Evolutionary conservation across 2,797 vertebrate species (phyloP), one percentile per base, ranked within the genome.

Genomic region (Anas flavirostris): DNA sequence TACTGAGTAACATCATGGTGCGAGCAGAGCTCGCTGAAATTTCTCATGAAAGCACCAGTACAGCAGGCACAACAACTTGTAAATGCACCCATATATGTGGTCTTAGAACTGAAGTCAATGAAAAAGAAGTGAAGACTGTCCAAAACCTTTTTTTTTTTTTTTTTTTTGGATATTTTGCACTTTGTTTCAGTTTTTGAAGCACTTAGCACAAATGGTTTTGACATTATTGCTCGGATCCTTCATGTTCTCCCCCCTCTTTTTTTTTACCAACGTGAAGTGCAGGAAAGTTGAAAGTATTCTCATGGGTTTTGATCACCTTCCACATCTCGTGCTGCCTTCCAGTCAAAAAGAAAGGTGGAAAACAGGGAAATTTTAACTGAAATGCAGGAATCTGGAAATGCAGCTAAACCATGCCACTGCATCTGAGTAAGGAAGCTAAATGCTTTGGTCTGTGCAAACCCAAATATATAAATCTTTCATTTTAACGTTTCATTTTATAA

Each of bases 381-480:
- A 91, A 94, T 91, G 79, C 12, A 67, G 46, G 63, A 82, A 15
- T 7, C 16, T 86, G 64, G 60, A 94, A 91, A 14, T 33, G 48
- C 31, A 93, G 63, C 70, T 90, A 89, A 92, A 77, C 63, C 59
- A 77, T 0, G 3, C 82, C 44, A 90, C 68, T 68, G 28, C 43
- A 82, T n/a, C 15, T 58, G 66, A 74, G 31, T 28, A 80, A 74
- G 83, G 28, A 86, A 96, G 74, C n/a, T 56, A 74, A 88, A 72
- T 43, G 12, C 64, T 74, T 26, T 68, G 35, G 16, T 59, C 86
- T 85, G 29, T 29, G 74, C 86, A 90, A 96, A 86, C 56, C 56
- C 84, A 91, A 93, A 86, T 59, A 82, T 6, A 90, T 77, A 86
- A 77, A 93, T 91, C 44, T 84, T 83, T 81, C 43, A 41, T 28